Evolutionary conservation across 2,113 vertebrate genomes (phyloP).

Genomic region (Actenoides hombroni): DNA sequence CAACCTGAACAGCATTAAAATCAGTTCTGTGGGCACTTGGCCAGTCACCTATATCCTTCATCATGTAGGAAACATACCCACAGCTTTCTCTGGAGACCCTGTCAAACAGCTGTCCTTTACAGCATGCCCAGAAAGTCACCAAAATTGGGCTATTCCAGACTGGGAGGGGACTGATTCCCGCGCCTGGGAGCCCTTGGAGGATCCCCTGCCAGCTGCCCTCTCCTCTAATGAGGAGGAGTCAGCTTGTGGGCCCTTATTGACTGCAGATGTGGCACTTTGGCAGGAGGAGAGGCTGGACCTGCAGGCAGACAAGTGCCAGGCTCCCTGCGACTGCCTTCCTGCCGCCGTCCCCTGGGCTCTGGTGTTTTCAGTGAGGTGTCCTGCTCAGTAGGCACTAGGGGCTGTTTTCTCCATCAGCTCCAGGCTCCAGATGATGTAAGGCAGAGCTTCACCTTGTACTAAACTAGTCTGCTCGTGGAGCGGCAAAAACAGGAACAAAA

Average conservation of each 20-base stretch:
- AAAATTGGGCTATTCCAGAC: constrained; percentile 69
- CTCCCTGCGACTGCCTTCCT: not conserved
- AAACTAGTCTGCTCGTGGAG: not conserved
- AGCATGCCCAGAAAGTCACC: constrained; percentile 69
- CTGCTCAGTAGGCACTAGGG: not conserved
- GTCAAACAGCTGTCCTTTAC: constrained; percentile 70
- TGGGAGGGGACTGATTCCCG: constrained; percentile 58
- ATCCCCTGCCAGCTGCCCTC: constrained; percentile 67
- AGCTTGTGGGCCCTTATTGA: constrained; percentile 66
- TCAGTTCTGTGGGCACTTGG: constrained; percentile 60
- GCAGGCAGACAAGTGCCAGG: constrained; percentile 59
- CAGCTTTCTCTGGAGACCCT: constrained; percentile 66
- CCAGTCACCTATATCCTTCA: constrained; percentile 70
- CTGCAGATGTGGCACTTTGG: constrained; percentile 67
- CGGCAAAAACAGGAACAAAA: not conserved
- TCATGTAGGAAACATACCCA: constrained; percentile 67
- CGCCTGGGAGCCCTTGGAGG: constrained; percentile 60
- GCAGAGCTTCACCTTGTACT: constrained; percentile 3
- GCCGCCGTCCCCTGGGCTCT: constrained; percentile 12
- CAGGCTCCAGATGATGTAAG: constrained; percentile 35
- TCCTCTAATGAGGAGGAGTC: constrained; percentile 68
- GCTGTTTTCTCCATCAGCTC: constrained; percentile 34
- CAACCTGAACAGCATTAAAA: constrained; percentile 64
- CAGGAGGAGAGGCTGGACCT: constrained; percentile 62
- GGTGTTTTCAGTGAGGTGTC: constrained; percentile 16